Percentiles rank a stretch among this genome's conserved stretches.
Conservation (phyloP, 2,113 vertebrate species). For the Speoplatyrhinus poulsoni region DNA sequence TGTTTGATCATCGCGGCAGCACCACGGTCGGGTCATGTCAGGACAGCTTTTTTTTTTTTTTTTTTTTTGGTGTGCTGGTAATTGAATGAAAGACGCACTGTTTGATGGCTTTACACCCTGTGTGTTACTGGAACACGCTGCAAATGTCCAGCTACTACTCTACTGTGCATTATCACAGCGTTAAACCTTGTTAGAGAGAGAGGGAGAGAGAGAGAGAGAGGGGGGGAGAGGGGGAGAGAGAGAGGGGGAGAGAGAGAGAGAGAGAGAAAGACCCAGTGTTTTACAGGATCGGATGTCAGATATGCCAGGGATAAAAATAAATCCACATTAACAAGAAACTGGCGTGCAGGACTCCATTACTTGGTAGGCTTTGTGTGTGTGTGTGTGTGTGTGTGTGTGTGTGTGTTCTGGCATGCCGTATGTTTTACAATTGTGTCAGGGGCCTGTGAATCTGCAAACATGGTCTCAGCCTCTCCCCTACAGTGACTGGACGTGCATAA, state of each 20-base stretch:
- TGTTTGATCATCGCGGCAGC: conserved; percentile 13
- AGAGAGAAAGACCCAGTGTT: conserved; percentile 51
- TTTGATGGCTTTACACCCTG: no score
- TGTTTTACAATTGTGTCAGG: no score
- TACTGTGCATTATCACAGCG: no score
- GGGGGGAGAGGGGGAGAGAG: conserved; percentile 16
- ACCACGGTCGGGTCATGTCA: not conserved
- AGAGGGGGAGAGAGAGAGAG: conserved; percentile 29
- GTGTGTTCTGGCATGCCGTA: not conserved
- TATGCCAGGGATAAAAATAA: conserved; percentile 61
- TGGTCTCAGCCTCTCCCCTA: no score
- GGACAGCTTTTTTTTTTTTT: not conserved
- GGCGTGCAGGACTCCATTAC: conserved; percentile 60
- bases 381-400: not conserved
- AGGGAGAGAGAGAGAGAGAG: conserved; percentile 20
- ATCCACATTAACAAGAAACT: conserved; percentile 69
- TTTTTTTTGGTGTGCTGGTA: not conserved
- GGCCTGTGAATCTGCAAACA: no score
- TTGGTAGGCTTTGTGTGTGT: conserved; percentile 26
- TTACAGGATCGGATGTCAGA: conserved; percentile 67
- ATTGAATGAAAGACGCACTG: no score
- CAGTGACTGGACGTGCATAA: no score
- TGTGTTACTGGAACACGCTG: no score
- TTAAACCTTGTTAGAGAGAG: not conserved
- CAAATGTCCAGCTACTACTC: no score